Conservation (phyloP, 2,113 vertebrate species). For the Galemys pyrenaicus region DNA sequence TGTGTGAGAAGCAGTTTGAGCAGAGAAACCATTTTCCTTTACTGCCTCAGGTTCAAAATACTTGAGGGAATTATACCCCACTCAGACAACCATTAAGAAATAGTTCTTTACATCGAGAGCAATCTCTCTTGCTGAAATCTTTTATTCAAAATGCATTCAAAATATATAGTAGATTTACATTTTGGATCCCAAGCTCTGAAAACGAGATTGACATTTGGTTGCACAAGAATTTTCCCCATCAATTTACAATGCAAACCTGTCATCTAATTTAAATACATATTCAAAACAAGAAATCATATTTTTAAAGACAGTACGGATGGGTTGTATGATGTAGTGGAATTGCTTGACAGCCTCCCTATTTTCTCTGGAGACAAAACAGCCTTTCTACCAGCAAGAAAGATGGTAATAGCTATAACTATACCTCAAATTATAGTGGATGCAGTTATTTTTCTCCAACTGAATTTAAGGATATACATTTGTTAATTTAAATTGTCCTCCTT, state of each 20-base stretch:
- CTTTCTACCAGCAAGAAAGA: slow-evolving; percentile 8
- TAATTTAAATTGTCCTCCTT: slow-evolving; percentile 61
- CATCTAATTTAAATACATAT: slow-evolving; percentile 65
- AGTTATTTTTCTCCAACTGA: slow-evolving; percentile 45
- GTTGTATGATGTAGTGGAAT: neutral
- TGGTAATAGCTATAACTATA: neutral
- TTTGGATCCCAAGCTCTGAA: slow-evolving; percentile 28
- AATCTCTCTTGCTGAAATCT: neutral
- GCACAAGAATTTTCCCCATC: slow-evolving; percentile 33
- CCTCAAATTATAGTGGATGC: slow-evolving; percentile 46
- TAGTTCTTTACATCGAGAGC: neutral
- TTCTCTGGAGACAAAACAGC: slow-evolving; percentile 50
- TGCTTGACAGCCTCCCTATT: slow-evolving; percentile 61
- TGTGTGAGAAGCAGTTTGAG: neutral
- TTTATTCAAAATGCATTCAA: slow-evolving; percentile 52
- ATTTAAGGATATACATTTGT: slow-evolving; percentile 49
- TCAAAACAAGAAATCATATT: slow-evolving; percentile 62
- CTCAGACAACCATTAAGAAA: slow-evolving; percentile 39
- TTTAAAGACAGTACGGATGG: neutral
- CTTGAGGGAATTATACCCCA: neutral
- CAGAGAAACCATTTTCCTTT: neutral
- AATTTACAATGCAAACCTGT: slow-evolving; percentile 69
- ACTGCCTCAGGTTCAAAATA: neutral
- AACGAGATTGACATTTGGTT: slow-evolving; percentile 65
- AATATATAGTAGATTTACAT: slow-evolving; percentile 52